Percentiles rank a stretch among this genome's conserved stretches.
These are phyloP conservation scores for Caretta caretta DNA, from an alignment of 2,113 vertebrate genomes.

Conservation along the genomic window DNA sequence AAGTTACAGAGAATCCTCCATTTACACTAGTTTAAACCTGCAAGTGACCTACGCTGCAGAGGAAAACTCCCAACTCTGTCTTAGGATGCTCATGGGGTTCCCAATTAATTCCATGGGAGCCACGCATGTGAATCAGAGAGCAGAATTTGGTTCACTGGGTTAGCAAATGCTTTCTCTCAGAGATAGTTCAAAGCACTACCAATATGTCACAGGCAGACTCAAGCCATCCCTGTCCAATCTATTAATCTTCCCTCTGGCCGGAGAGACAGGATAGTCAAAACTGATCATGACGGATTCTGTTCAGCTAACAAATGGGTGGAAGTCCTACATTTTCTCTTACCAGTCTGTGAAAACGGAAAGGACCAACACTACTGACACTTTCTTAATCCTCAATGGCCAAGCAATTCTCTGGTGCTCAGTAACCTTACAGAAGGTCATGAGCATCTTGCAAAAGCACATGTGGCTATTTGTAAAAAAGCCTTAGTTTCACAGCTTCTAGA, in stretches of 20 bases:
- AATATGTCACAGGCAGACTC: neutral
- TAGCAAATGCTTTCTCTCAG: neutral
- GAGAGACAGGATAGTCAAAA: neutral
- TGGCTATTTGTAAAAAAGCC: neutral
- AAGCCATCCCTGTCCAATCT: neutral
- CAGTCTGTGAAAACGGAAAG: neutral
- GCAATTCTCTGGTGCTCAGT: neutral
- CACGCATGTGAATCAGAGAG: accelerated
- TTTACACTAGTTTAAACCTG: no score
- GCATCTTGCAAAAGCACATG: neutral
- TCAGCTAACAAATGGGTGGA: neutral
- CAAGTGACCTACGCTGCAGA: no score
- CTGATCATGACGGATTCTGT: neutral
- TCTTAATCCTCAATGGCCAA: neutral
- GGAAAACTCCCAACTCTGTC: neutral
- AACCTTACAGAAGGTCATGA: neutral
- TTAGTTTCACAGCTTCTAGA: neutral
- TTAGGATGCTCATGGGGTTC: neutral
- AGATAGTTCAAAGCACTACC: neutral
- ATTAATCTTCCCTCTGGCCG: neutral
- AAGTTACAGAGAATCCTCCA: no score
- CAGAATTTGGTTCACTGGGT: neutral
- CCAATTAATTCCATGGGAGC: neutral
- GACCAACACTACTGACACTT: neutral
- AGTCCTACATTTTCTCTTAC: neutral